Base-by-base conservation (phyloP, 2,113 vertebrate species). In the Tinamus guttatus region DNA sequence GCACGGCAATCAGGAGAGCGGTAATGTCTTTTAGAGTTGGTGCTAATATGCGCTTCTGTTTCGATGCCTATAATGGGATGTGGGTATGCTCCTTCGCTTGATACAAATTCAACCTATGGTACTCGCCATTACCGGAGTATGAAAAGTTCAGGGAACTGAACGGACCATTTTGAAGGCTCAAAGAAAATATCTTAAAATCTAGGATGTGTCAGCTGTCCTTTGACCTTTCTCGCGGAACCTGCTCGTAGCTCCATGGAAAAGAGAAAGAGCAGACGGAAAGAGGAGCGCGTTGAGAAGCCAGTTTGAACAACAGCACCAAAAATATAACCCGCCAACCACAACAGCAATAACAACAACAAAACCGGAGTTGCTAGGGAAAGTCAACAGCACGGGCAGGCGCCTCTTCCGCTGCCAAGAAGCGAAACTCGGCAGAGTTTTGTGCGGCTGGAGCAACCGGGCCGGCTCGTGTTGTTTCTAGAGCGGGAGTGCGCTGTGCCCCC, bases 21-120 rank as follows among this genome's bases (percentile, higher is more conserved):
- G 49, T 24, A 82, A 49, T 81, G 95, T 90, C 34, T 76, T 90
- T 87, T 17, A 70, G 68, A 47, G 49, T 52, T 76, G 63, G 68
- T 16, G 52, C 77, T 89, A 64, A 43, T 30, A 15, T 9, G 38
- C 68, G 75, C 81, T 65, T 84, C 92, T 80, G 73, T 81, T 93
- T 74, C 59, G 7, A 67, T 75, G 89, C 43, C 4, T 68, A 65
- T 64, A 86, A 32, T 54, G 85, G 80, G 65, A 89, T 56, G 27
- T 65, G 71, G 89, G 69, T 82, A 15, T 43, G 27, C 28, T 85
- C 51, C 47, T 90, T 91, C 4, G 5, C 45, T 41, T 59, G 30
- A 63, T 81, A 77, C 92, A 89, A 94, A 94, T 81, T 76, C 92
- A 40, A 88, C 91, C 92, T 97, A 59, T 43, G 95, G 86, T 90